phyloP scores from a whole-genome alignment of 2,113 vertebrate genomes.

The Solea solea region DNA sequence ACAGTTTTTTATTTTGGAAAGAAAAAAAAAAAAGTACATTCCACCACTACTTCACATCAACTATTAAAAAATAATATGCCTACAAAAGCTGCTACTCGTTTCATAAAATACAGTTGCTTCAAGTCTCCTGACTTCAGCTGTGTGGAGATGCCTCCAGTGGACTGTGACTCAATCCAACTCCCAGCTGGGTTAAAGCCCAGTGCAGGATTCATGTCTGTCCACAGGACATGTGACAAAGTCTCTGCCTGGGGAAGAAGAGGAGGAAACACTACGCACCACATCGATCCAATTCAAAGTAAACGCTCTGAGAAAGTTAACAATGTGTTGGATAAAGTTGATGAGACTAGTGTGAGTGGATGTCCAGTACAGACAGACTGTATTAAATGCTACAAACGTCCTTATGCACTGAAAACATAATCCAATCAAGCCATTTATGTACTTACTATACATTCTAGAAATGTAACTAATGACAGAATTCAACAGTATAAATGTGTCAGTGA shows the following conservation, averaged over 20 bases:
- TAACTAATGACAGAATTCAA: slow-evolving; percentile 90
- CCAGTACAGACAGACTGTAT: slow-evolving; percentile 77
- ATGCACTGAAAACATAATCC: slow-evolving; percentile 88
- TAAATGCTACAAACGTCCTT: slow-evolving; percentile 93
- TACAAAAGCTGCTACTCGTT: slow-evolving; percentile 90
- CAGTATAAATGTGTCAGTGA: slow-evolving; percentile 83
- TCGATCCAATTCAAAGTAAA: slow-evolving; percentile 81
- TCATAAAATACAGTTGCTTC: slow-evolving; percentile 87
- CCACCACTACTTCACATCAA: slow-evolving; percentile 78
- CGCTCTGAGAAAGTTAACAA: slow-evolving; percentile 85
- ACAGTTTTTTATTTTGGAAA: slow-evolving; percentile 70
- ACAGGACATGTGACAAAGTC: slow-evolving; percentile 44
- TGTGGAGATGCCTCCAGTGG: slow-evolving; percentile 84
- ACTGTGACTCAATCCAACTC: slow-evolving; percentile 60
- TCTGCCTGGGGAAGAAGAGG: slow-evolving; percentile 88
- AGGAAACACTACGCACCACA: slow-evolving; percentile 83
- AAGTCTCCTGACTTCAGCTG: slow-evolving; percentile 89
- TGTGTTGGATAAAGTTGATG: slow-evolving; percentile 75
- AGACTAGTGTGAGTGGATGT: slow-evolving; percentile 94
- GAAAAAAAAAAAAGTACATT: slow-evolving; percentile 73
- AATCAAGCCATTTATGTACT: slow-evolving; percentile 88
- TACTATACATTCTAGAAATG: slow-evolving; percentile 91
- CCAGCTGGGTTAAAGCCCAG: slow-evolving; percentile 46
- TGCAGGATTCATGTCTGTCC: slow-evolving; percentile 20
- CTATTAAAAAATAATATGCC: slow-evolving; percentile 93